A percentile compares a stretch with the other conserved stretches of the same genome.
Conservation (phyloP, 2,888 invertebrate genomes). For the Amphipyra tragopoginis region DNA sequence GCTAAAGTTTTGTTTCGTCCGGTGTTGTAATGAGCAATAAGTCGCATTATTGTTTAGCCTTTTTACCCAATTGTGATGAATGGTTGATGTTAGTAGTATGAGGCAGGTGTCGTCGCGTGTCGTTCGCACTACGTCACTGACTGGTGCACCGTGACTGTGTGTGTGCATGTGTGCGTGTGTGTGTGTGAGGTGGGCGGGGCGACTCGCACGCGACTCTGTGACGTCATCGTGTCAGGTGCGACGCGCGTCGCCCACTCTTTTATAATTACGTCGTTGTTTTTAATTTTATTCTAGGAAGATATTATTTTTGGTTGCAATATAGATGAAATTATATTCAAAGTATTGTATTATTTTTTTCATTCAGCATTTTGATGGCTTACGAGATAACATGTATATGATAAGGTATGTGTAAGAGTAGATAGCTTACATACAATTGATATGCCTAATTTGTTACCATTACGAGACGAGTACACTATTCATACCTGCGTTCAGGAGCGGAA, state of each 20-base stretch:
- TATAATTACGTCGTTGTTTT: slow-evolving; percentile 66
- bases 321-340: slow-evolving; percentile 54
- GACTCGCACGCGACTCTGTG: slow-evolving; percentile 9
- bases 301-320: slow-evolving; percentile 74
- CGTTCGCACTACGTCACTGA: slow-evolving; percentile 7
- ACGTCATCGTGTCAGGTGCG: slow-evolving; percentile 8
- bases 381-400: slow-evolving; percentile 47
- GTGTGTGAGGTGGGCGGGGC: slow-evolving; percentile 19
- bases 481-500: too few species aligned
- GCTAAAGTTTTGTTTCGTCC: too few species aligned
- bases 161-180: slow-evolving; percentile 35
- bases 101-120: slow-evolving; percentile 9
- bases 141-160: slow-evolving; percentile 15
- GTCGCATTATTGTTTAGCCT: too few species aligned
- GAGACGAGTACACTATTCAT: not conserved
- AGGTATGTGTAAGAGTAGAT: slow-evolving; percentile 57
- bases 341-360: slow-evolving; percentile 58
- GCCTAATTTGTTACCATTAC: slow-evolving; percentile 72
- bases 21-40: too few species aligned
- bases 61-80: too few species aligned
- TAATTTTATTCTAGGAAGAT: slow-evolving; percentile 82
- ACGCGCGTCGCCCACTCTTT: slow-evolving; percentile 17
- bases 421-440: slow-evolving; percentile 66
- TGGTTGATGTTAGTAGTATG: not conserved
- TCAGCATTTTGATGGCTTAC: slow-evolving; percentile 55